Base-by-base conservation (phyloP, 2,113 vertebrate species). In the Proterorhinus semilunaris region DNA sequence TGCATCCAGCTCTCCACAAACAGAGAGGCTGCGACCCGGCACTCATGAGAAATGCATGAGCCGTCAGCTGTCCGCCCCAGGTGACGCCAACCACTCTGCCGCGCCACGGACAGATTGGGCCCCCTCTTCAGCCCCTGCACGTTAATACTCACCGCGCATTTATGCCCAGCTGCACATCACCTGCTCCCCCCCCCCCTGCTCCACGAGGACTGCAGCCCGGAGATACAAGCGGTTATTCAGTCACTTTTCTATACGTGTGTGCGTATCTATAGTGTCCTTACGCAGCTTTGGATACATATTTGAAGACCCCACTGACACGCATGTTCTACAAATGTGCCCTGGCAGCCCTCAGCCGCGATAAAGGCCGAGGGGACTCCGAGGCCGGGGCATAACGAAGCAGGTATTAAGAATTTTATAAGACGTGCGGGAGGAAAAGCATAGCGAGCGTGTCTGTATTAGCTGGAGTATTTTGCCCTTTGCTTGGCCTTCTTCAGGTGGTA, bases 341-440 rank as follows among this genome's bases (percentile, higher is more conserved):
- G 88, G 89, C 90, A 92, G 87, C 71, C 77, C 85, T 84, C 92
- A 91, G 87, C 92, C 91, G 89, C 91, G 88, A 89, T 84, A 87
- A 86, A 87, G 88, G 86, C 71, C 78, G 87, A 71, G 88, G 88
- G 85, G 89, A 91, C 72, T 85, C 67, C 70, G 83, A 82, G 80
- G 87, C 81, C 83, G 77, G 52, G 79, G 79, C 87, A 79, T 88
- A 86, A 91, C 86, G 88, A 87, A 87, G 79, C 52, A 66, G 75
- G 71, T 82, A 85, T 86, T 88, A 86, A 90, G 85, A 90, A 86
- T 90, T 90, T 88, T 88, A 90, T 90, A 90, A 89, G 83, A 66
- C 76, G 44, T 80, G 87, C 79, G 80, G 75, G 42, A 43, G 43
- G 51, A 10, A 61, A 65, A 82, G 11, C 59, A 73, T 78, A 68